A percentile compares a stretch with the other conserved stretches of the same genome.
phyloP scores from a whole-genome alignment of 2,113 vertebrate species.

The Ptilonorhynchus violaceus region DNA sequence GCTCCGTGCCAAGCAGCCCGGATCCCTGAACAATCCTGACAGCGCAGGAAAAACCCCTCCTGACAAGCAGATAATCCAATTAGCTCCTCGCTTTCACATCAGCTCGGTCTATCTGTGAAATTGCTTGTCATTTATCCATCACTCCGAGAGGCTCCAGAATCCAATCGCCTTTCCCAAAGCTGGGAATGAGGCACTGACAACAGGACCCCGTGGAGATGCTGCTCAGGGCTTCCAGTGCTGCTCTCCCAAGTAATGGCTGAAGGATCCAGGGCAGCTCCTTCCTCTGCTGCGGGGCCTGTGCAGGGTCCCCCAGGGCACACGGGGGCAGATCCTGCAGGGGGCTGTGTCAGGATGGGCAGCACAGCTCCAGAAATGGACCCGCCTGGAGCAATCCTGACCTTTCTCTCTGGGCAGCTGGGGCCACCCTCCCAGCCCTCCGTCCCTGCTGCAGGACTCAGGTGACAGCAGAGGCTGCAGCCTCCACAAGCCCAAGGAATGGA shows the following conservation, averaged over 20 bases:
- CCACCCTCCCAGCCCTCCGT: neutral
- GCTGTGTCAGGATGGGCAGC: neutral
- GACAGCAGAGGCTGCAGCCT: neutral
- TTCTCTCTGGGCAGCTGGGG: neutral
- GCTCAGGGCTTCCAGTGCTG: neutral
- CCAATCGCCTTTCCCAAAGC: neutral
- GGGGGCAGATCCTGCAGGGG: neutral
- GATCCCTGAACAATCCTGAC: neutral
- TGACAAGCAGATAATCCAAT: slow-evolving; percentile 45
- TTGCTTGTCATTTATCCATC: slow-evolving; percentile 31
- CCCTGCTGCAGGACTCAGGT: neutral
- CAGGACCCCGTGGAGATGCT: neutral
- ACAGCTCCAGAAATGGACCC: neutral
- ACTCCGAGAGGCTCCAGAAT: neutral
- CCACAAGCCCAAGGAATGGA: neutral
- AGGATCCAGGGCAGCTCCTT: neutral
- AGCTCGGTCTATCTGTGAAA: neutral
- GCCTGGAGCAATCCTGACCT: neutral
- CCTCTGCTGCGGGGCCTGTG: neutral
- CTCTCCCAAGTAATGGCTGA: neutral
- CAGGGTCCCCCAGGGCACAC: neutral
- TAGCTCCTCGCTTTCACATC: neutral
- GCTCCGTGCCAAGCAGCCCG: neutral
- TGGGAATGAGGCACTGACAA: neutral
- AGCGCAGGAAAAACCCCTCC: neutral